These are phyloP conservation scores for Tethya wilhelma DNA, from an alignment of 37 sponge, comb jelly and placozoan species.

Conservation along the genomic window DNA sequence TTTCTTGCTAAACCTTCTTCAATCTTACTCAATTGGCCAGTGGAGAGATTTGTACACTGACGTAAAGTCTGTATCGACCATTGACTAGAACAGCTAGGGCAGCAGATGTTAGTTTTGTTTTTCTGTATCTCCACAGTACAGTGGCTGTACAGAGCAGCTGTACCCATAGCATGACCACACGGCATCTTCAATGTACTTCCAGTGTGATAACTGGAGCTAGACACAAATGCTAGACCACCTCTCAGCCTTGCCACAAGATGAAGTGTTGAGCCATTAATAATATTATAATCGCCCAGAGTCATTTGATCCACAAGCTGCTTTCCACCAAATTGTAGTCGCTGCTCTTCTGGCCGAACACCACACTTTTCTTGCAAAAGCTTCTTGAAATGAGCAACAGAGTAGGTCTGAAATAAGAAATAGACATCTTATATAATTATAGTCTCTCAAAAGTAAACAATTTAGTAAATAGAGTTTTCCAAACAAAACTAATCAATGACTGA, in stretches of 20 bases:
- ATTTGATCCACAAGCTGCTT: not conserved
- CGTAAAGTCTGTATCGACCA: too few species aligned
- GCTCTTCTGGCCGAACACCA: conserved; percentile 2
- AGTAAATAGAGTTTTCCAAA: too few species aligned
- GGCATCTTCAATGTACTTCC: not conserved
- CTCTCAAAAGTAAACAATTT: too few species aligned
- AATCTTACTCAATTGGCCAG: too few species aligned
- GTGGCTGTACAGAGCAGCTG: not conserved
- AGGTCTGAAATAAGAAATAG: conserved; percentile 4
- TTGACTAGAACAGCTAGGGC: too few species aligned
- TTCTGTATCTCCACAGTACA: not conserved
- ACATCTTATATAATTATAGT: too few species aligned
- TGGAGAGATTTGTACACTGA: too few species aligned
- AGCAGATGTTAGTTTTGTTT: too few species aligned
- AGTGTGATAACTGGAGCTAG: not conserved
- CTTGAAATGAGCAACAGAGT: conserved; percentile 3
- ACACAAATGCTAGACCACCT: not conserved
- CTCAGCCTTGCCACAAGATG: not conserved
- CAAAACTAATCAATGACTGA: too few species aligned
- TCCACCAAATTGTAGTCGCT: conserved; percentile 3
- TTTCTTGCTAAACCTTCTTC: too few species aligned
- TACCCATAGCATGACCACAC: not conserved
- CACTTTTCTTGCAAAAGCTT: not conserved
- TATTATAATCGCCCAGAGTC: conserved; percentile 1
- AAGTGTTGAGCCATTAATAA: not conserved